Base-by-base conservation (phyloP, 2,113 vertebrate species). In the Paratilapia polleni region DNA sequence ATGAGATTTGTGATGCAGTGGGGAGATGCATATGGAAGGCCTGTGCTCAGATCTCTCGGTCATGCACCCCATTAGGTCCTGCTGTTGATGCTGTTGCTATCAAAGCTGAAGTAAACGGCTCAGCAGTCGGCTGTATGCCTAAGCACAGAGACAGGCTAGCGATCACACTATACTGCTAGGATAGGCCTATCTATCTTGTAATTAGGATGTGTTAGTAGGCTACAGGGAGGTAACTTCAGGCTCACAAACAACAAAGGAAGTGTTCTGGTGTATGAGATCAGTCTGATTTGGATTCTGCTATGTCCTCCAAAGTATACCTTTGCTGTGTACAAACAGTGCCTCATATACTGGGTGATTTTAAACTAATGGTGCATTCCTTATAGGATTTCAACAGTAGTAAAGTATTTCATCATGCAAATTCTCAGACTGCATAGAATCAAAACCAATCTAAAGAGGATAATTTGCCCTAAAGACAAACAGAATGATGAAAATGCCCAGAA, bases 1-100 rank as follows among this genome's bases (percentile, higher is more conserved):
- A 83, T 90, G 89, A 94, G 94, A 94, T 95, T 94, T 95, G 94
- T 86, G 92, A 94, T 93, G 94, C 94, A 92, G 93, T 83, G 91
- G 92, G 91, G 88, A 90, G 93, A 93, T 91, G 92, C 91, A 92
- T 93, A 91, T 94, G 91, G 94, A 95, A 93, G 89, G 89, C 88
- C 92, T 81, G 86, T 77, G 88, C 93, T 94, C 89, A 91, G 90
- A 94, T 94, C 92, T 91, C 86, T 87, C 86, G 92, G 93, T 94
- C 93, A 92, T 91, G 94, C 91, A 94, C 92, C 91, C 92, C 93
- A 94, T 94, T 94, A 94, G 92, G 90, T 87, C 84, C 84, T 88
- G 92, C 88, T 91, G 93, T 92, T 87, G 93, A 92, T 84, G 92
- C 85, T 85, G 91, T 93, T 88, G 91, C 90, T 91, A 92, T 94